Conservation (phyloP, 53 echinoderm and acorn worm species). For the Paracentrotus lividus region DNA sequence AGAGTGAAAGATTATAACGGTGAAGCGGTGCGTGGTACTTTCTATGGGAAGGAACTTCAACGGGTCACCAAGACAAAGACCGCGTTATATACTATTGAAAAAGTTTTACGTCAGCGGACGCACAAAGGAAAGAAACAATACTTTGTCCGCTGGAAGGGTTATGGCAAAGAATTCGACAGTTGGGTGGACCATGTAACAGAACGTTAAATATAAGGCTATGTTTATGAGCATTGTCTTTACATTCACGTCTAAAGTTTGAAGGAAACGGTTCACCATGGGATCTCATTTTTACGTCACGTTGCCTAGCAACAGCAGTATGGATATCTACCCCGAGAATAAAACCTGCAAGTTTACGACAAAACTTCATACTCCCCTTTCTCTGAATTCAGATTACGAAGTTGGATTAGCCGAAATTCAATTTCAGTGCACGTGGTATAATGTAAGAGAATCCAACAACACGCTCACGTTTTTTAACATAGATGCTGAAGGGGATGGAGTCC, state of each 20-base stretch:
- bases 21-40: slow-evolving; percentile 28
- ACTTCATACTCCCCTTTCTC: slow-evolving; percentile 34
- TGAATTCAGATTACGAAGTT: slow-evolving; percentile 28
- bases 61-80: slow-evolving; percentile 57
- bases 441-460: not conserved
- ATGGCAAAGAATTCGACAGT: slow-evolving; percentile 60
- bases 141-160: slow-evolving; percentile 66
- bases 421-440: slow-evolving; percentile 36
- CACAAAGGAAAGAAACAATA: slow-evolving; percentile 61
- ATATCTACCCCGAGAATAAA: slow-evolving; percentile 64
- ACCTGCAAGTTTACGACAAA: slow-evolving; percentile 46
- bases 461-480: not conserved
- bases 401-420: slow-evolving; percentile 52
- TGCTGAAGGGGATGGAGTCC: not conserved
- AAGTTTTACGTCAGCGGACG: slow-evolving; percentile 10
- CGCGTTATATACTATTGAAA: slow-evolving; percentile 29
- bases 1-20: slow-evolving; percentile 63
- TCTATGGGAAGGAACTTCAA: slow-evolving; percentile 68
- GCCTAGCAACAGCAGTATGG: slow-evolving; percentile 84
- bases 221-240: not conserved
- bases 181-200: slow-evolving; percentile 2
- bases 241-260: no score
- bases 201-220: not conserved
- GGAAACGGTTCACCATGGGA: slow-evolving; percentile 41
- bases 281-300: slow-evolving; percentile 85